Evolutionary conservation across 2,797 vertebrate genomes (phyloP).

Genomic region (Mormyrus proboscirostris): DNA sequence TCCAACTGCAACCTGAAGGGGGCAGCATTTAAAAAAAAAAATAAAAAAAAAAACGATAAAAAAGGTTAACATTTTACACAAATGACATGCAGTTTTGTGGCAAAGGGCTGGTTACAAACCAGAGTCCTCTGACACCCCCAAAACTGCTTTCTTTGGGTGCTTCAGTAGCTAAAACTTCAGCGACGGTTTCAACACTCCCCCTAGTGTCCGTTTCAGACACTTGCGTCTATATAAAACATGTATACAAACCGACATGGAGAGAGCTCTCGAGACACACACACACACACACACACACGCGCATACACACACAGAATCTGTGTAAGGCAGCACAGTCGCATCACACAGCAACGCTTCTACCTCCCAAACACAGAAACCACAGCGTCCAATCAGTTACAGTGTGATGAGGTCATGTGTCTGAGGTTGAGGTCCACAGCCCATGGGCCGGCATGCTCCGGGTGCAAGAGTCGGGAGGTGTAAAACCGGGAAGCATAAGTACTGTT

Average conservation of each 20-base stretch:
- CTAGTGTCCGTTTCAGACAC: background rate
- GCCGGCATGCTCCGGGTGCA: no score
- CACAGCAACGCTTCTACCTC: background rate
- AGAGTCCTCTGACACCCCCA: background rate
- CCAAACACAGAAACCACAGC: background rate
- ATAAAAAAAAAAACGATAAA: background rate
- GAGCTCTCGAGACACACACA: background rate
- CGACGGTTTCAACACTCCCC: background rate
- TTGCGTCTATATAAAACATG: background rate
- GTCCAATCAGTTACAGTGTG: constrained; percentile 3
- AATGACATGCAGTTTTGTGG: background rate
- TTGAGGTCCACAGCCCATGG: background rate
- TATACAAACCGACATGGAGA: background rate
- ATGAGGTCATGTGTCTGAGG: constrained; percentile 1
- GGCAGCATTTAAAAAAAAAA: constrained; percentile 1
- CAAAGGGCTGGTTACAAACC: background rate
- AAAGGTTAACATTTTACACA: constrained; percentile 15
- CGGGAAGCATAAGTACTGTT: background rate
- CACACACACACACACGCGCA: background rate
- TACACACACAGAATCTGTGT: constrained; percentile 17
- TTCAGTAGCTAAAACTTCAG: constrained; percentile 22
- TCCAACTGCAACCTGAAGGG: background rate
- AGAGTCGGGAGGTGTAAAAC: background rate
- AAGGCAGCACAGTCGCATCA: background rate
- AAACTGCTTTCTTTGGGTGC: constrained; percentile 17